Evolutionary conservation across 2,113 vertebrate species (phyloP).

Genomic region (Carollia perspicillata): DNA sequence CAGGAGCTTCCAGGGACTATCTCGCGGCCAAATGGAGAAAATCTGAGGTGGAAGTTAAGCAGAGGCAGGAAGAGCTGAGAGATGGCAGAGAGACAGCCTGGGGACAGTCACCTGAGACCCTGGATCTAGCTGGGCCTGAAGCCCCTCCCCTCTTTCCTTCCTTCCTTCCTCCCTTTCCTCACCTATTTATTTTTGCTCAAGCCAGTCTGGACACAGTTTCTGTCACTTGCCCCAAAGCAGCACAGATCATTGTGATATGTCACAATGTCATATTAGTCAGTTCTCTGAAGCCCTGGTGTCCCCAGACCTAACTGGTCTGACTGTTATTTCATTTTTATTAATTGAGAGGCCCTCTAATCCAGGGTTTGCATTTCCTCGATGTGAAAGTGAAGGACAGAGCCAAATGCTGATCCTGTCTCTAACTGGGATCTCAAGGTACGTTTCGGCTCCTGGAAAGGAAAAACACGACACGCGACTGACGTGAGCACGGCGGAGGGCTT

Average conservation of each 20-base stretch:
- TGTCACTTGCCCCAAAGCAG: not conserved
- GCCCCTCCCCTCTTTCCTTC: not conserved
- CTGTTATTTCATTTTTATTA: not conserved
- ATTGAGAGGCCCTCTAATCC: not conserved
- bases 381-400: not conserved
- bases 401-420: not conserved
- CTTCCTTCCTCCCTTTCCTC: not conserved
- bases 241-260: not conserved
- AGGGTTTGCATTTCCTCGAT: not conserved
- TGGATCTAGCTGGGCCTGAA: not conserved
- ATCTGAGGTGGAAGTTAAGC: not conserved
- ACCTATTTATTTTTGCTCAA: not conserved
- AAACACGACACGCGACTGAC: too few relatives aligned
- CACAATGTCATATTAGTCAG: not conserved
- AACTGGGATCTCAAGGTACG: not conserved
- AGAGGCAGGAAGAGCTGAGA: not conserved
- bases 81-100: too few relatives aligned
- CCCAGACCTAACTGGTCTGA: not conserved
- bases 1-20: not conserved
- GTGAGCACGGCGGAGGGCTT: not conserved
- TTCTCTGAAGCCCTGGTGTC: not conserved
- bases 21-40: not conserved
- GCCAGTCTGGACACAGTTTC: not conserved
- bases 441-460: not conserved
- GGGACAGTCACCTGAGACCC: not conserved